Base-by-base conservation (phyloP, 2,797 vertebrate species). In the Acridotheres tristis region DNA sequence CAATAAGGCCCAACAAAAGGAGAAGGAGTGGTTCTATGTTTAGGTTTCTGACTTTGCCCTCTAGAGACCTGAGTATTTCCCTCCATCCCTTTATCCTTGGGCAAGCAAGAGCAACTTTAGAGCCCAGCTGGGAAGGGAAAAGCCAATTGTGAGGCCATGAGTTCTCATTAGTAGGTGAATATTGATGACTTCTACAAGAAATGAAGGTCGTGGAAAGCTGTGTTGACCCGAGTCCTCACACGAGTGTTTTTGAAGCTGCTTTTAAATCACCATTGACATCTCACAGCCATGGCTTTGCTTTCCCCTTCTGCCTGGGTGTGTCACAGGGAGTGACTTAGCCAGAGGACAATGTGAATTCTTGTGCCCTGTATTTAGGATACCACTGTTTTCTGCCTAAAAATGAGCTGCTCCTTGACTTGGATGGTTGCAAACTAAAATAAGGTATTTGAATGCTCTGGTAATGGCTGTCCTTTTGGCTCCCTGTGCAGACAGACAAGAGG, bases 21-120 rank as follows among this genome's bases (percentile, higher is more conserved):
- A 62, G 32, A 29, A 80, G 26, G 59, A 62, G 61, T 47, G 62
- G 30, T 57, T 67, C 84, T 71, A n/a, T 65, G 38, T 87, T 82
- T 82, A 80, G 83, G 30, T 63, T 81, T 82, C 77, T 79, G 65
- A 12, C 74, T 86, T 54, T 87, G 45, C 43, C 30, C 55, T 85
- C 57, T 7, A 27, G 57, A 48, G 90, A 77, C 27, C 30, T 8
- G n/a, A 71, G 36, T 29, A 3, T 65, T 66, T 74, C 43, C 36
- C 22, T 58, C 48, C 21, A 51, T 26, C 47, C 65, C 48, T 88
- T 80, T 77, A 71, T 13, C 61, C 53, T 47, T 54, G 62, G 1
- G 13, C 25, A 59, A 42, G 50, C 40, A 71, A 69, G 45, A 85
- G 5, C 22, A n/a, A 40, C 34, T 83, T 83, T 47, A n/a, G 32